phyloP scores from a whole-genome alignment of 1,140 invertebrate genomes.

The Lordiphosa stackelbergi region DNA sequence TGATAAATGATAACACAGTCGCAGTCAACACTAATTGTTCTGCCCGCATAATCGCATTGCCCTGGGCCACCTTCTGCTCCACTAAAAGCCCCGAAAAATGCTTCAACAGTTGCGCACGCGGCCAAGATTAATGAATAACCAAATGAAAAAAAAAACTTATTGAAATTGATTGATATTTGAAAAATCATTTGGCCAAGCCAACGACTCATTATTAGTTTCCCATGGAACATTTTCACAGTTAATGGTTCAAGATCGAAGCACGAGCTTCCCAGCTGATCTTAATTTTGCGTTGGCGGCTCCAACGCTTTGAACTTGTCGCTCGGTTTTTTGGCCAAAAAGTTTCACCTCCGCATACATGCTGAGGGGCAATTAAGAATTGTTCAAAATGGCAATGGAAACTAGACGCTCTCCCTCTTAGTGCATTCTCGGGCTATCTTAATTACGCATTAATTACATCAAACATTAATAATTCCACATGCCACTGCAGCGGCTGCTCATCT shows the following conservation, averaged over 20 bases:
- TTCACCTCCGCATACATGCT: not conserved
- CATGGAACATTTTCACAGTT: constrained; percentile 60
- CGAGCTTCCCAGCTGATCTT: constrained; percentile 34
- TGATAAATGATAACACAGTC: constrained; percentile 53
- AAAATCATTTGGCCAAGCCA: constrained; percentile 50
- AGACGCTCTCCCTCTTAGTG: not conserved
- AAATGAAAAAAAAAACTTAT: constrained; percentile 35
- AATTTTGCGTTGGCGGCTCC: constrained; percentile 64
- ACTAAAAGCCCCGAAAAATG: constrained; percentile 52
- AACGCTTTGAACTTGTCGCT: constrained; percentile 50
- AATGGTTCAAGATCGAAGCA: constrained; percentile 43
- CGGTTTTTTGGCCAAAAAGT: constrained; percentile 1
- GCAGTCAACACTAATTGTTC: constrained; percentile 64
- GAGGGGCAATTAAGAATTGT: constrained; percentile 5
- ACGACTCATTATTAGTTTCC: constrained; percentile 62
- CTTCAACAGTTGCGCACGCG: constrained; percentile 73
- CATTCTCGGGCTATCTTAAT: constrained; percentile 56
- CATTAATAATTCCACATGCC: constrained; percentile 63
- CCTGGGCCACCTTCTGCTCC: constrained; percentile 62
- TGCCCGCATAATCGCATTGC: constrained; percentile 71
- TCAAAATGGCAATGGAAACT: constrained; percentile 7
- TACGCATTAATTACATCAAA: constrained; percentile 73
- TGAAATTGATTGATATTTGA: constrained; percentile 74
- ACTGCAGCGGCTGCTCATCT: constrained; percentile 46
- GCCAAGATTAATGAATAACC: constrained; percentile 64